Base-by-base conservation (phyloP, 1,140 invertebrate species). In the Pogonus chalceus region DNA sequence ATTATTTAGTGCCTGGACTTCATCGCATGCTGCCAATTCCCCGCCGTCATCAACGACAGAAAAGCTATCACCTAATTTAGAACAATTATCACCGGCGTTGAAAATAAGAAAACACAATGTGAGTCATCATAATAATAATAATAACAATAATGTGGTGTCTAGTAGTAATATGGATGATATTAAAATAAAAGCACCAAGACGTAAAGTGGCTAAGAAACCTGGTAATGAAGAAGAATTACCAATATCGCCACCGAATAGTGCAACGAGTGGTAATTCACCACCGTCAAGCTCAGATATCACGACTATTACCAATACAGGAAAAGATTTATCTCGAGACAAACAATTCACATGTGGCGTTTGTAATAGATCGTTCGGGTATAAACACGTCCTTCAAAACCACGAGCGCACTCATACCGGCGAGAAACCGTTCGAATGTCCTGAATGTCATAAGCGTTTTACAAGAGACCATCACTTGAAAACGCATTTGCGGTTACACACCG, bases 321-420 rank as follows among this genome's bases (percentile, higher is more conserved):
- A 76, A 70, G 69, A 83, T 71, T 61, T 75, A 61, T 60, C 73
- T 75, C 72, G 85, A 1, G 88, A 92, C 59, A 89, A 90, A 65
- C 81, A 86, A 2, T 96, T 96, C 70, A 88, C 84, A 2, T 96
- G 92, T 71, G 81, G 82, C 49, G 83, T 90, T 2, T 96, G 92
- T 70, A 84, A 83, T 35, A 80, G 88, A 51, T 87, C 84, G 1
- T 96, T 95, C 63, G 91, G 90, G 4, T 95, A 96, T 74, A 96
- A 96, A 65, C 92, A 96, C 69, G 92, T 96, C 1, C 73, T 95
- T 18, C 91, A 95, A 67, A 98, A 98, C 66, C 94, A 98, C 69
- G 91, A 96, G 59, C 82, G 94, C 49, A 98, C 93, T 0, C 95
- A 98, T 69, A 97, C 94, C 0, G 94, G 95, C 0, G 92, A 95